Conservation (phyloP, 2,113 vertebrate genomes). For the Chionodraco myersi region DNA sequence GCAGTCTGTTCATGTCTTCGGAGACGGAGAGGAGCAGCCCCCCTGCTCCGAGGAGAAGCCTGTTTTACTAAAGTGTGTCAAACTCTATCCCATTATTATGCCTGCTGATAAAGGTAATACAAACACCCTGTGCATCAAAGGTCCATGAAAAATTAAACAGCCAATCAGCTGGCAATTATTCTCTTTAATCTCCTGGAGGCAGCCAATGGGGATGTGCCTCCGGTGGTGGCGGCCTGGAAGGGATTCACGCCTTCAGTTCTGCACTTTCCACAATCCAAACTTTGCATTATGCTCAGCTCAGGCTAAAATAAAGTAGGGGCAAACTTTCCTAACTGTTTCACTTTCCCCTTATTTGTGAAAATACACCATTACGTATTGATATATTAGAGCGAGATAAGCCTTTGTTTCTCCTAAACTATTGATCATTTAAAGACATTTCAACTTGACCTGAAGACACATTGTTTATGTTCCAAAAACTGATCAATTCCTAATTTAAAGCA, state of each 20-base stretch:
- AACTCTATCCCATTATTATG: slow-evolving; percentile 77
- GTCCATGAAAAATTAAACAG: slow-evolving; percentile 84
- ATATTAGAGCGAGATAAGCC: slow-evolving; percentile 44
- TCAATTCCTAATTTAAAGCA: slow-evolving; percentile 60
- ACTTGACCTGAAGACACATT: slow-evolving; percentile 40
- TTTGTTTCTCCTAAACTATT: slow-evolving; percentile 40
- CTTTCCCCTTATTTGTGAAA: slow-evolving; percentile 50
- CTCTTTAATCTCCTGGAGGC: slow-evolving; percentile 86
- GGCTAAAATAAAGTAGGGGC: slow-evolving; percentile 71
- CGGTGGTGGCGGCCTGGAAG: slow-evolving; percentile 75
- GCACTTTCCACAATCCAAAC: slow-evolving; percentile 74
- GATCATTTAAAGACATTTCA: slow-evolving; percentile 49
- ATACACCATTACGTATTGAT: slow-evolving; percentile 47
- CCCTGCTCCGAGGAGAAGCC: slow-evolving; percentile 54
- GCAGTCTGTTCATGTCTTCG: not conserved
- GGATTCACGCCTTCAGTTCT: slow-evolving; percentile 67
- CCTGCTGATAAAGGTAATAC: slow-evolving; percentile 78
- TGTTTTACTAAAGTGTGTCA: slow-evolving; percentile 74
- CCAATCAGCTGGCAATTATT: slow-evolving; percentile 88
- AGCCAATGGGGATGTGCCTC: slow-evolving; percentile 84
- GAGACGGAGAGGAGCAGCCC: slow-evolving; percentile 26
- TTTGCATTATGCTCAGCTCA: slow-evolving; percentile 81
- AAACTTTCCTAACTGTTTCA: slow-evolving; percentile 77
- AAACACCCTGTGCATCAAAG: slow-evolving; percentile 79
- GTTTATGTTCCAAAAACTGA: slow-evolving; percentile 61